Evolutionary conservation across 2,888 invertebrate species (phyloP).

Genomic region (Pyrocoelia pectoralis): DNA sequence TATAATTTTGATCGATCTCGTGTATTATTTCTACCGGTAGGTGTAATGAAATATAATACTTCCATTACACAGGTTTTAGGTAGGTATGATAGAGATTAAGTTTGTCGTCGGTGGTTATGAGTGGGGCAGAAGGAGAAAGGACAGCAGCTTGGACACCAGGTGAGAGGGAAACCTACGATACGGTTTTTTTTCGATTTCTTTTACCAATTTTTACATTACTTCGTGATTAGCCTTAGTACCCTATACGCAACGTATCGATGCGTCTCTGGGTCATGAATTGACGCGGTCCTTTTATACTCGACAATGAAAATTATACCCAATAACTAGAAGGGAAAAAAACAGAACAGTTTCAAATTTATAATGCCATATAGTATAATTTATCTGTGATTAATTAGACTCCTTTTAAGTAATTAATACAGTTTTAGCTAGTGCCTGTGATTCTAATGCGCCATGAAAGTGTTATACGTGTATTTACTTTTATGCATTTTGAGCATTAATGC

Average conservation of each 20-base stretch:
- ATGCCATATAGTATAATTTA: slow-evolving; percentile 3
- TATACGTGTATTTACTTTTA: slow-evolving; percentile 19
- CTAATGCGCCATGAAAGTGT: slow-evolving; percentile 1
- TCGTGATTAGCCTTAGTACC: slow-evolving; percentile 36
- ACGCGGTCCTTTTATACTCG: slow-evolving; percentile 8
- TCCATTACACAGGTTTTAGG: background rate
- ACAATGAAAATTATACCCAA: background rate
- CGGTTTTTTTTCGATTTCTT: slow-evolving; percentile 42
- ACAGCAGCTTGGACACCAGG: slow-evolving; percentile 36
- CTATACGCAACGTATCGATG: slow-evolving; percentile 33
- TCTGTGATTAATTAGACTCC: slow-evolving; percentile 1
- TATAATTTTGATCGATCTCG: no score
- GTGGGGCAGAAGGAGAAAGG: slow-evolving; percentile 44
- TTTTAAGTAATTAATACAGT: background rate
- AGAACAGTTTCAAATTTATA: background rate
- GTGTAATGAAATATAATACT: slow-evolving; percentile 2
- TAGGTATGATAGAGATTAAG: slow-evolving; percentile 20
- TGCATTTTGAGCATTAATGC: slow-evolving; percentile 33
- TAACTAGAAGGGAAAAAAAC: no score
- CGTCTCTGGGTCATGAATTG: slow-evolving; percentile 24
- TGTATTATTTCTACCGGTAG: background rate
- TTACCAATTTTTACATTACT: slow-evolving; percentile 41
- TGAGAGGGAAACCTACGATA: slow-evolving; percentile 45
- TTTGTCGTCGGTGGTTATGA: slow-evolving; percentile 28
- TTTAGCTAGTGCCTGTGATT: slow-evolving; percentile 23